Base-by-base conservation (phyloP, 2,888 invertebrate species). In the Lydus trimaculatus region DNA sequence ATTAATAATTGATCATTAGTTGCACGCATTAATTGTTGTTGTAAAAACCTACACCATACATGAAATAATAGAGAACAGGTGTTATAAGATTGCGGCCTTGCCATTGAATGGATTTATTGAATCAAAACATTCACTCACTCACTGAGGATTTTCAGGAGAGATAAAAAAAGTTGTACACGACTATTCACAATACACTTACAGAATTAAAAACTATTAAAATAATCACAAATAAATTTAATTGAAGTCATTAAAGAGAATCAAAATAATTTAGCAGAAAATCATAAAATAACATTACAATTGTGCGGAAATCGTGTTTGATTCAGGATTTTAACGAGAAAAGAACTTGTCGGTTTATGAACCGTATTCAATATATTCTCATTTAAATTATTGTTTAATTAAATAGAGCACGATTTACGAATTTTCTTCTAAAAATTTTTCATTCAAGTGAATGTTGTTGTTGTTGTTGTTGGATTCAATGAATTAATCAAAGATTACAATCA, bases 301-400 rank as follows among this genome's bases (percentile, higher is more conserved):
- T 39, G 39, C 2, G 28, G 8, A 43, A 43, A 43, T 43, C 39
- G n/a, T 43, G 39, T 17, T 43, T 43, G 39, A 36, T 36, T 4
- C 4, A 36, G 13, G 11, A 33, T 11, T 33, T 33, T 11, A 33
- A 33, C 33, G 2, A 13, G 4, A 36, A 15, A 36, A 4, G 13
- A 36, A 36, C 63, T 65, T 60, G 56, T 64, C 73, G 69, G 73
- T 73, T 73, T 73, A 73, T 73, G 58, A 67, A 66, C 59, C 67
- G 69, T 70, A 73, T 73, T 75, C 72, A 73, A 73, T 69, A 66
- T 63, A 72, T 72, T 75, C 73, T 75, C 72, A 75, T 73, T 72
- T 73, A 70, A 70, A 75, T 71, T 75, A 64, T 70, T 67, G 71
- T 75, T 71, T 73, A 73, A 73, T 75, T 73, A 73, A 75, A 75